Base-by-base conservation (phyloP, 2,888 invertebrate genomes). In the Monochamus alternatus region DNA sequence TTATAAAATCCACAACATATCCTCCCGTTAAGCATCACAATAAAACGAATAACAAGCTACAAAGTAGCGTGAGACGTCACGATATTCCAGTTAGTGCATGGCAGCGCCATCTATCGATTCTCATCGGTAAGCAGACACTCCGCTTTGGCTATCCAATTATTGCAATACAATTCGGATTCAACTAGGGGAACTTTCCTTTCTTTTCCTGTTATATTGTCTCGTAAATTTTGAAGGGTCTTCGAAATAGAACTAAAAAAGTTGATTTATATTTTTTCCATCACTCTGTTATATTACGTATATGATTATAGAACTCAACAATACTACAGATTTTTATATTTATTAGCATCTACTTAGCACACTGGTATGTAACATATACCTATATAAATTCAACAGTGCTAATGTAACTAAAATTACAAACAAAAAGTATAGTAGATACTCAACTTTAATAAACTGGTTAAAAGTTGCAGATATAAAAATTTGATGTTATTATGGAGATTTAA, bases 1-100 rank as follows among this genome's bases (percentile, higher is more conserved):
- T 55, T 55, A 55, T 55, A 55, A 55, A 55, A 55, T 38, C 38
- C 55, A 55, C 14, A 55, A 55, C 55, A 55, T 55, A 55, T n/a
- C 55, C 7, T 55, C 55, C 47, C n/a, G 12, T 55, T 55, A 55
- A 55, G 55, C 55, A n/a, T n/a, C 55, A 55, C 55, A 55, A 55
- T 55, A 55, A 55, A 55, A 55, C n/a, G 14, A 14, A n/a, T 14
- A 1, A 55, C 55, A 55, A 55, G 55, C 55, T 55, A 55, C 55
- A n/a, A 55, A 14, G 55, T 55, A 22, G 55, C n/a, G 3, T 14
- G 55, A 2, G n/a, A 55, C 55, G 55, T 55, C 55, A 55, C 55
- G 55, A 55, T 47, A 55, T 55, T n/a, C 55, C n/a, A 5, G 55
- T n/a, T n/a, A 55, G 55, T 14, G 55, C 4, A n/a, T n/a, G 14